Conservation (phyloP, 2,113 vertebrate species). For the Lepus europaeus region DNA sequence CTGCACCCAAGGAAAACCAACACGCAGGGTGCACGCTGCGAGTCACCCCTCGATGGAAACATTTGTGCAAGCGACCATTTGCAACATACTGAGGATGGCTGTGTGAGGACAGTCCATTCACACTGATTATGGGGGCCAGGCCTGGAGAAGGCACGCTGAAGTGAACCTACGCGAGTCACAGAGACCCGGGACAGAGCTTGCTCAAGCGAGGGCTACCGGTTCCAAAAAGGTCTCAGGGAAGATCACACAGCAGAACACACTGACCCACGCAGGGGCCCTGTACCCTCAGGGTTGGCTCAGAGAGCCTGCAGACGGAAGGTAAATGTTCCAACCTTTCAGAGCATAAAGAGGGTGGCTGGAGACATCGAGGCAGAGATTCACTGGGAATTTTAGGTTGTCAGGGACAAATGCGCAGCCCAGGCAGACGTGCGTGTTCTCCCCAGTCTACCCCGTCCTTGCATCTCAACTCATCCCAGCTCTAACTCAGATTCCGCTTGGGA, state of each 20-base stretch:
- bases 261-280: not conserved
- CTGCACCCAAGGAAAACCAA: conserved; percentile 13
- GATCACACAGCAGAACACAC: not conserved
- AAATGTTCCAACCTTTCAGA: not conserved
- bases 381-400: not conserved
- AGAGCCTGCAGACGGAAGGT: not conserved
- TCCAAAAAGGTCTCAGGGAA: not conserved
- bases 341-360: not conserved
- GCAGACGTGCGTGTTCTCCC: not conserved
- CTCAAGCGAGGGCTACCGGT: not conserved
- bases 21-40: not conserved
- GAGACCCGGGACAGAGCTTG: not conserved
- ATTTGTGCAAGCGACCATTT: not conserved
- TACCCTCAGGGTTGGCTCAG: not conserved
- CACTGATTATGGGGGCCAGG: not conserved
- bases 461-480: not conserved
- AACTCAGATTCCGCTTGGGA: not conserved
- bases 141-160: fast-evolving
- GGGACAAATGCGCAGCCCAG: not conserved
- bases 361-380: not conserved
- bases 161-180: not conserved
- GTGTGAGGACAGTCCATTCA: not conserved
- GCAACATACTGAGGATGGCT: not conserved
- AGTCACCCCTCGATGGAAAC: conserved; percentile 44
- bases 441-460: not conserved